Evolutionary conservation across 2,113 vertebrate species (phyloP).

Genomic region (Orycteropus afer): DNA sequence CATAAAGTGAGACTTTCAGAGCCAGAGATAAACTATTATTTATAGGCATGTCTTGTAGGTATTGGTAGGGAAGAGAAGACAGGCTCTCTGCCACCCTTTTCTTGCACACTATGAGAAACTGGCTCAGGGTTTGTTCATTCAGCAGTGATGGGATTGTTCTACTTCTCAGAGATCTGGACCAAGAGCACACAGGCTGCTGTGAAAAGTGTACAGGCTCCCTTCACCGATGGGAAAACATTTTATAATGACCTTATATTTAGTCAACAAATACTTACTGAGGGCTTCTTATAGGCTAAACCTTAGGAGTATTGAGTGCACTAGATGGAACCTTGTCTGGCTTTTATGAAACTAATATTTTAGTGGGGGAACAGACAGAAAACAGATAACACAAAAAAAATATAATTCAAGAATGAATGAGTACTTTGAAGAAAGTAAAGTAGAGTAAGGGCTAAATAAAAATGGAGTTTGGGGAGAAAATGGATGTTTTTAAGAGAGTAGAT

Average conservation of each 20-base stretch:
- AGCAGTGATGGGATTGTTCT: background rate
- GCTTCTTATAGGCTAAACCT: background rate
- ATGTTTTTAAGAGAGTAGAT: background rate
- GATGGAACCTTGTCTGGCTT: background rate
- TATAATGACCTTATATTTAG: background rate
- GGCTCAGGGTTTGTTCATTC: background rate
- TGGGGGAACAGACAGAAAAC: background rate
- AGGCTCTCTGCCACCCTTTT: background rate
- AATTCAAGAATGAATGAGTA: background rate
- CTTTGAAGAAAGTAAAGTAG: background rate
- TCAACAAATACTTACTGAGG: background rate
- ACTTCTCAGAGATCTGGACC: background rate
- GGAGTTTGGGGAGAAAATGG: background rate
- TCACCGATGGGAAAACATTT: background rate
- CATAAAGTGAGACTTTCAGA: background rate
- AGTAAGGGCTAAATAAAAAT: background rate
- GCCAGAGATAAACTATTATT: background rate
- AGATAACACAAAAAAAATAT: background rate
- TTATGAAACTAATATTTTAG: background rate
- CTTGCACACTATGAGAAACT: background rate
- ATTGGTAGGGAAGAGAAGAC: background rate
- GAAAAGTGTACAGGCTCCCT: background rate
- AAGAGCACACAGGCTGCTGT: background rate
- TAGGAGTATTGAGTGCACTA: background rate
- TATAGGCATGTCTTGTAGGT: background rate